A percentile compares a stretch with the other conserved stretches of the same genome.
Evolutionary conservation across 2,888 invertebrate species (phyloP).

Genomic region (Sphaerophoria rueppellii): DNA sequence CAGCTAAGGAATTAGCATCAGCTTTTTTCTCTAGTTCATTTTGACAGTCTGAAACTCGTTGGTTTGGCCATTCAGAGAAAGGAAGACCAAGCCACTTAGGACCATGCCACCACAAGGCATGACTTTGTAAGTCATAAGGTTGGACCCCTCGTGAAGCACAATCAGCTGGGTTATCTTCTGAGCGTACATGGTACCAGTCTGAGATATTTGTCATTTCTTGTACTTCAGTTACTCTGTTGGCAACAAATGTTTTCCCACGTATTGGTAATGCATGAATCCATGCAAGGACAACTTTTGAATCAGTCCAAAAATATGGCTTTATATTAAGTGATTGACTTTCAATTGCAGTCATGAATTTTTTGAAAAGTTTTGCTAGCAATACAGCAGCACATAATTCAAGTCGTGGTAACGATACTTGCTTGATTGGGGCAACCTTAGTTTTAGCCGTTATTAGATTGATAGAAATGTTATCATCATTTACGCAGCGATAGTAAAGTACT

Average conservation of each 20-base stretch:
- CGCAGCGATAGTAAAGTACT: not conserved
- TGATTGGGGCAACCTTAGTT: constrained; percentile 27
- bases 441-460: not conserved
- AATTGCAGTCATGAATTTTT: constrained; percentile 3
- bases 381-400: constrained; percentile 9
- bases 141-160: constrained; percentile 8
- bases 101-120: constrained; percentile 74
- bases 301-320: not conserved
- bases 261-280: constrained; percentile 57
- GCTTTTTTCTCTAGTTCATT: constrained; percentile 8
- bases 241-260: constrained; percentile 65
- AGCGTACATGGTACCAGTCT: constrained; percentile 43
- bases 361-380: constrained; percentile 6
- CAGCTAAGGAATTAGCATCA: not conserved
- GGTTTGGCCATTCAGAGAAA: not conserved
- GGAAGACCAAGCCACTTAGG: constrained; percentile 47
- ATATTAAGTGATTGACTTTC: not conserved
- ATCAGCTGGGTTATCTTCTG: constrained; percentile 2
- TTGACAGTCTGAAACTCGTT: not conserved
- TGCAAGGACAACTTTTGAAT: constrained; percentile 18
- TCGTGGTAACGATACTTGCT: constrained; percentile 39
- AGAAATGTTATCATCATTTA: not conserved
- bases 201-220: constrained; percentile 38
- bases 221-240: constrained; percentile 71
- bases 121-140: not conserved